Percentiles rank a stretch among this genome's conserved stretches.
Conservation (phyloP, 2,888 invertebrate species). For the Eurytoma adleriae region DNA sequence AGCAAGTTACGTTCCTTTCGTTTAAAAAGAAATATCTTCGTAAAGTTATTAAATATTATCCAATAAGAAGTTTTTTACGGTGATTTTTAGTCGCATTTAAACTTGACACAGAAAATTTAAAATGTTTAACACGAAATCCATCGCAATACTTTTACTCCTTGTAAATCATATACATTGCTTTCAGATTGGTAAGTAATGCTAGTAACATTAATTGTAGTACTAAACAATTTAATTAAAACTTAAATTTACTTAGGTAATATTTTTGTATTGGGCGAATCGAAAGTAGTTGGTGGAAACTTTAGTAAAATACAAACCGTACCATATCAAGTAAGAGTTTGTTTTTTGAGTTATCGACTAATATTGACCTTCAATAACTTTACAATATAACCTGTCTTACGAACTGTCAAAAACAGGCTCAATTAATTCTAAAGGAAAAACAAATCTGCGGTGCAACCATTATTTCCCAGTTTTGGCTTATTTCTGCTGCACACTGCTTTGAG, state of each 20-base stretch:
- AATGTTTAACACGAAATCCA: no score
- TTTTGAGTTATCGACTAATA: background rate
- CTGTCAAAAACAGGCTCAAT: background rate
- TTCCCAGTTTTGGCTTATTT: conserved; percentile 23
- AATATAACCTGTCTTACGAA: background rate
- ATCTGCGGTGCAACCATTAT: conserved; percentile 29
- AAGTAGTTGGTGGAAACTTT: conserved; percentile 13
- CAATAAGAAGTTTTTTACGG: no score
- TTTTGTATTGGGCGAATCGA: background rate
- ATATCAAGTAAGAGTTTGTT: conserved; percentile 21
- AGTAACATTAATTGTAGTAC: no score
- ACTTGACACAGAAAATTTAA: no score
- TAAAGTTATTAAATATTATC: no score
- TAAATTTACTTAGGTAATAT: background rate
- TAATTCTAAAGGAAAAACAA: background rate
- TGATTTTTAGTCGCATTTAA: no score
- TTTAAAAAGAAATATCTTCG: no score
- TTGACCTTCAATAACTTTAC: background rate
- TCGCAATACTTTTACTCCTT: no score
- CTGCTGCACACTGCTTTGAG: conserved; percentile 28
- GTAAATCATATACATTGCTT: no score
- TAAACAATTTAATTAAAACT: no score
- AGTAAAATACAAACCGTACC: conserved; percentile 5
- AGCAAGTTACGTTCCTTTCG: no score
- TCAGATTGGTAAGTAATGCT: no score